Evolutionary conservation across 2,888 invertebrate genomes (phyloP).

Genomic region (Mythimna lalbum): DNA sequence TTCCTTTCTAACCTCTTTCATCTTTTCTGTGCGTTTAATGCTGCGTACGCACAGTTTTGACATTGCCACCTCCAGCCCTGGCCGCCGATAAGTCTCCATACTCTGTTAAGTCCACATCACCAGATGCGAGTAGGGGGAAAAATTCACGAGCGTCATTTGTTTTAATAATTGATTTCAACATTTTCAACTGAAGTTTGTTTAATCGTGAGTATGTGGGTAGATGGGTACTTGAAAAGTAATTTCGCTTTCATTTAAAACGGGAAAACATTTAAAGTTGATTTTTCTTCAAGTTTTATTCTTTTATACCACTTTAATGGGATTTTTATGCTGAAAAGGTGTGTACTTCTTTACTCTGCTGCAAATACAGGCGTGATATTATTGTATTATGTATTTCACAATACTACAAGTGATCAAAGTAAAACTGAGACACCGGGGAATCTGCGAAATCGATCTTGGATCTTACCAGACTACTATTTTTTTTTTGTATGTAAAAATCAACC

Average conservation of each 20-base stretch:
- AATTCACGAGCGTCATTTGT: conserved; percentile 42
- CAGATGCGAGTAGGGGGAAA: conserved; percentile 37
- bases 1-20: no score
- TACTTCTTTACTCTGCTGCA: not conserved
- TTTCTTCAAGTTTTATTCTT: conserved; percentile 1
- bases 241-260: conserved; percentile 17
- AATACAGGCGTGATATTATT: no score
- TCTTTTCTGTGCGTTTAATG: no score
- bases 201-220: conserved; percentile 3
- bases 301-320: not conserved
- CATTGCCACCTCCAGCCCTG: not conserved
- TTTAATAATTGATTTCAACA: conserved; percentile 48
- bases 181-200: conserved; percentile 23
- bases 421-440: no score
- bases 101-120: conserved; percentile 26
- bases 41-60: not conserved
- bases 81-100: not conserved
- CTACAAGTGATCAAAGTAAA: no score
- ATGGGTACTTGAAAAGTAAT: conserved; percentile 8
- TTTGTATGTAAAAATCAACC: no score
- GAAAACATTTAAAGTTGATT: not conserved
- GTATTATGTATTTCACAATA: no score
- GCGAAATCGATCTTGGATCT: no score
- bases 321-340: not conserved
- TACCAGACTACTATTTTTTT: no score